These are phyloP conservation scores for Cheilosia impressa DNA, from an alignment of 2,888 invertebrate genomes.

Conservation along the genomic window DNA sequence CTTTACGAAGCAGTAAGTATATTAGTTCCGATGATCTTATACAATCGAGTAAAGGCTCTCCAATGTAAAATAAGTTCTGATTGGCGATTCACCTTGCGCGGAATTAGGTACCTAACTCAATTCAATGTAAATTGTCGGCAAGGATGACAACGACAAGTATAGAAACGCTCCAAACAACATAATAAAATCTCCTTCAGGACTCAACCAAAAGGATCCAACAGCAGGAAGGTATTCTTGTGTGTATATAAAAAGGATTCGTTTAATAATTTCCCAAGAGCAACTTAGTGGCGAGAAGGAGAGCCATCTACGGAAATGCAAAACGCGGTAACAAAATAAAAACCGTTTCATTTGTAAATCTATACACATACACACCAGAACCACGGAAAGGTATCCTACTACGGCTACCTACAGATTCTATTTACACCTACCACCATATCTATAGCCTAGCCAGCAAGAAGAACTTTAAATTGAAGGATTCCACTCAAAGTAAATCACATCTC, in stretches of 20 bases:
- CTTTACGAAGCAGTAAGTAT: no score
- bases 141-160: conserved; percentile 20
- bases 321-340: conserved; percentile 64
- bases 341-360: conserved; percentile 45
- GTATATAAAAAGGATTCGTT: conserved; percentile 72
- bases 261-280: conserved; percentile 75
- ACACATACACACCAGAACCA: not conserved
- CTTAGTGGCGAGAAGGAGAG: conserved; percentile 63
- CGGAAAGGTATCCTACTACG: not conserved
- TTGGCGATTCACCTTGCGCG: conserved; percentile 47
- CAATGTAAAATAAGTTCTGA: conserved; percentile 24
- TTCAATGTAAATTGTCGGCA: conserved; percentile 56
- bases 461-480: conserved; percentile 70
- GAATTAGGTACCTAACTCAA: conserved; percentile 67
- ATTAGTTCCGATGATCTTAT: conserved; percentile 49
- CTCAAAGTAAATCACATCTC: conserved; percentile 75
- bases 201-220: conserved; percentile 55
- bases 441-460: conserved; percentile 46
- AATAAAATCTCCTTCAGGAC: conserved; percentile 67
- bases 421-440: conserved; percentile 31
- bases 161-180: conserved; percentile 48
- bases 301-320: conserved; percentile 68
- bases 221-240: conserved; percentile 14
- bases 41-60: conserved; percentile 22
- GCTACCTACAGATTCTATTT: conserved; percentile 16